Percentiles rank a stretch among this genome's conserved stretches.
Evolutionary conservation across 2,113 vertebrate species (phyloP).

Genomic region (Epinephelus cyanopodus): DNA sequence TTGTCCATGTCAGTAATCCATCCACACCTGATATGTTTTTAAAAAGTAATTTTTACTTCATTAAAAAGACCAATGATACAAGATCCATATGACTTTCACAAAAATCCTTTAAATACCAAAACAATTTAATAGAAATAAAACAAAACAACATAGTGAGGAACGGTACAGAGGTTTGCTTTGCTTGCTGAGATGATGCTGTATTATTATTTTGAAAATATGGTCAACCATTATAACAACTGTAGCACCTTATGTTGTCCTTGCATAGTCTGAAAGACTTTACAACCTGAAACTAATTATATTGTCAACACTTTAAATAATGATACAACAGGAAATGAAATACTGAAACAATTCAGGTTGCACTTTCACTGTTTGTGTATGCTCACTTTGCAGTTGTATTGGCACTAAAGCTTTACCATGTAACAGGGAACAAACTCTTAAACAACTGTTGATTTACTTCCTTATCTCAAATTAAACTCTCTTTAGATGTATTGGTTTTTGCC

Average conservation of each 20-base stretch:
- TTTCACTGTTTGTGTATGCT: neutral
- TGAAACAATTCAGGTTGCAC: neutral
- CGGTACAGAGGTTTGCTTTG: neutral
- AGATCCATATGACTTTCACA: neutral
- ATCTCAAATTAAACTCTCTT: neutral
- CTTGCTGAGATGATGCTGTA: slow-evolving; percentile 3
- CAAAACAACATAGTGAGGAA: neutral
- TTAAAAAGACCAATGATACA: slow-evolving; percentile 1
- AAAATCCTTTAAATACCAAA: slow-evolving; percentile 1
- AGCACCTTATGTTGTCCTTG: neutral
- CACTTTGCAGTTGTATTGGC: neutral
- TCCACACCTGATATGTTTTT: neutral
- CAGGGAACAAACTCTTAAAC: neutral
- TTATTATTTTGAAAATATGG: neutral
- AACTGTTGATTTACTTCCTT: neutral
- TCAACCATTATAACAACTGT: neutral
- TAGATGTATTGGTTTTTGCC: neutral
- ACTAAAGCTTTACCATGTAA: neutral
- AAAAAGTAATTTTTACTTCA: neutral
- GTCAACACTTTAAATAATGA: neutral
- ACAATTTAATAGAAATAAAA: neutral
- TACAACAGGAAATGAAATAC: neutral
- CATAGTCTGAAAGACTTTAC: neutral
- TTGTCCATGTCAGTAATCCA: neutral
- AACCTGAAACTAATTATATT: neutral